These are phyloP conservation scores for Toxonevra muliebris DNA, from an alignment of 2,888 invertebrate species.

Conservation along the genomic window DNA sequence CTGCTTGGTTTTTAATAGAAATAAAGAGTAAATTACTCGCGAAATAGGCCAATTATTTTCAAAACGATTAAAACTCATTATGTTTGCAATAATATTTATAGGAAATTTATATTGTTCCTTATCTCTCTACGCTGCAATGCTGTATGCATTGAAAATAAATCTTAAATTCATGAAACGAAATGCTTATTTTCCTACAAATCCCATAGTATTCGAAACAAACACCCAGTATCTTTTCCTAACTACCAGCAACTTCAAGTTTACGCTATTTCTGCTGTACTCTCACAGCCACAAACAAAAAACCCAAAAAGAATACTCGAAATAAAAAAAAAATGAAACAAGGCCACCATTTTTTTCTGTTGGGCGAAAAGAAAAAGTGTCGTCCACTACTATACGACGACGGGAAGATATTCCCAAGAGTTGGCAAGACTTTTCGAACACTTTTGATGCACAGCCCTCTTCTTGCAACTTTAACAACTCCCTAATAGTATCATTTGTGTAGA, in stretches of 20 bases:
- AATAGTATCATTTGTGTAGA: no score
- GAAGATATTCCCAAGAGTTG: not conserved
- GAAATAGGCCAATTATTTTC: no score
- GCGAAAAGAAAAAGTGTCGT: conserved; percentile 39
- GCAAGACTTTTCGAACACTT: conserved; percentile 22
- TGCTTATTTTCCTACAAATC: not conserved
- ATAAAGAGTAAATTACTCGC: no score
- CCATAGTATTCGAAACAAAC: not conserved
- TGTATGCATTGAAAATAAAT: no score
- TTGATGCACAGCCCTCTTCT: no score
- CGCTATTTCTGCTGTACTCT: conserved; percentile 37
- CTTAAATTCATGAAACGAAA: no score
- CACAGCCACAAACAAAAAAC: conserved; percentile 40
- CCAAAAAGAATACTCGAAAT: conserved; percentile 15
- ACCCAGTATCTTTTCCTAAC: conserved; percentile 32
- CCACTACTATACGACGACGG: conserved; percentile 22
- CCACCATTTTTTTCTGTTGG: conserved; percentile 44
- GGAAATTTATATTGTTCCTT: not conserved
- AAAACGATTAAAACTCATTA: not conserved
- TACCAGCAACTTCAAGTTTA: conserved; percentile 26
- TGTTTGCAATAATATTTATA: not conserved
- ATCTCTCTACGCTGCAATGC: no score
- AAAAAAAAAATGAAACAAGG: conserved; percentile 39
- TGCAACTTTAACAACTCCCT: no score
- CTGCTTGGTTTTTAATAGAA: no score